Evolutionary conservation across 2,797 vertebrate species (phyloP).

Genomic region (Protosalanx chinensis): DNA sequence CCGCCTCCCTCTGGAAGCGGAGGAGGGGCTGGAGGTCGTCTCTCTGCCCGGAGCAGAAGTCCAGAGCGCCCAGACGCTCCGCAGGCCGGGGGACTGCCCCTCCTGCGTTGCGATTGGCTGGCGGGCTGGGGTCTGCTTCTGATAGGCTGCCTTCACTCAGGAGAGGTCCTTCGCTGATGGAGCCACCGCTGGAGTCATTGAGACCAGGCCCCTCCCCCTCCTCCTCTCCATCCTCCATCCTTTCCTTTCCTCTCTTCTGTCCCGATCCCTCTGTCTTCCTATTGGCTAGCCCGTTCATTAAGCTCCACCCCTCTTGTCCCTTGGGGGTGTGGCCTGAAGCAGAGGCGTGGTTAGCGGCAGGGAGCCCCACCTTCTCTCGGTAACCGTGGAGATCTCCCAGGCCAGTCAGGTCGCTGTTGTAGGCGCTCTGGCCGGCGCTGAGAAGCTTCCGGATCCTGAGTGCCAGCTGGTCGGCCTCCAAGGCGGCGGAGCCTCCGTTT

Average conservation of each 20-base stretch:
- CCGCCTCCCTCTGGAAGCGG: constrained; percentile 86
- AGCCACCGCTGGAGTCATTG: constrained; percentile 79
- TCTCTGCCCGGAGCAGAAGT: constrained; percentile 69
- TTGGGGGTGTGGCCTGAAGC: constrained; percentile 18
- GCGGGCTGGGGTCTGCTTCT: constrained; percentile 79
- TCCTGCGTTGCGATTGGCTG: constrained; percentile 36
- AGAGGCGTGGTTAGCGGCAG: constrained; percentile 37
- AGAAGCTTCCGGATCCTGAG: constrained; percentile 78
- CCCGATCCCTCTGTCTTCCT: constrained; percentile 26
- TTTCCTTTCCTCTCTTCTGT: constrained; percentile 24
- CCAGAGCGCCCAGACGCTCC: constrained; percentile 66
- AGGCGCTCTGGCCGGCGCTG: constrained; percentile 73
- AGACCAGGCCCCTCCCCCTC: constrained; percentile 19
- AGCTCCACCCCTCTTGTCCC: constrained; percentile 31
- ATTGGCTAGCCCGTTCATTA: constrained; percentile 40
- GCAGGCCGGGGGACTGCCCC: constrained; percentile 45
- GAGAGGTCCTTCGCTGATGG: constrained; percentile 89
- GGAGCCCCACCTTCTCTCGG: constrained; percentile 58
- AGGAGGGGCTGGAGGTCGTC: constrained; percentile 73
- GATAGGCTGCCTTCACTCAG: constrained; percentile 86
- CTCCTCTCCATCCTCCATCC: neutral
- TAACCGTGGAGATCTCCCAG: constrained; percentile 75
- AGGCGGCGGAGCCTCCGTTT: constrained; percentile 44
- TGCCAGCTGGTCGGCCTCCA: constrained; percentile 60
- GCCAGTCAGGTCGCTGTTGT: constrained; percentile 78